Evolutionary conservation across 2,888 invertebrate species (phyloP).

Genomic region (Thymelicus acteon): DNA sequence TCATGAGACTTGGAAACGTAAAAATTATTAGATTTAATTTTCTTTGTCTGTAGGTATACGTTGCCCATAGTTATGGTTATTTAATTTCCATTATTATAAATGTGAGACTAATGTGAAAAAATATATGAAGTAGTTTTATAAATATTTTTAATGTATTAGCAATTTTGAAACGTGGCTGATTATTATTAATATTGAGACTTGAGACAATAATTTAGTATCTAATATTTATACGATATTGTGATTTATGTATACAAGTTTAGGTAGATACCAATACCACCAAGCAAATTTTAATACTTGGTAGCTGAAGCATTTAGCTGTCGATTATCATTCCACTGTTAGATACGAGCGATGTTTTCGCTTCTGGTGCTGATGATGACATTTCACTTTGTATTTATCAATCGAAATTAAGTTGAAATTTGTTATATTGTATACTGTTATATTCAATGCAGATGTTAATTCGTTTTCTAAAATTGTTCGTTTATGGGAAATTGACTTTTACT

Average conservation of each 20-base stretch:
- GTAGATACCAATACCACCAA: conserved; percentile 8
- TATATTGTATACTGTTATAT: not conserved
- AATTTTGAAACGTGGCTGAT: not conserved
- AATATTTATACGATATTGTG: conserved; percentile 27
- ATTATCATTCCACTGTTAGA: conserved; percentile 19
- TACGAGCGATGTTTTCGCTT: not conserved
- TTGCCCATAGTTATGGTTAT: not conserved
- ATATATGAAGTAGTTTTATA: conserved; percentile 7
- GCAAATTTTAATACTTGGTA: conserved; percentile 5
- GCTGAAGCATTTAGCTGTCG: conserved; percentile 12
- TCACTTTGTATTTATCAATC: not conserved
- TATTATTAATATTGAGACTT: conserved; percentile 25
- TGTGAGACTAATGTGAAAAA: conserved; percentile 5
- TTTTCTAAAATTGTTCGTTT: conserved; percentile 11
- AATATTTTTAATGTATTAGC: conserved; percentile 7
- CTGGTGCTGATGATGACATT: conserved; percentile 16
- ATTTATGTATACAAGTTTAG: conserved; percentile 17
- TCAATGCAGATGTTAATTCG: not conserved
- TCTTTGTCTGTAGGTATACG: not conserved
- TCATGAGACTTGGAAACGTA: conserved; percentile 1
- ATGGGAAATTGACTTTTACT: conserved; percentile 43
- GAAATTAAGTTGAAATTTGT: not conserved
- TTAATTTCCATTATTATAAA: not conserved
- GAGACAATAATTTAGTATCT: conserved; percentile 16
- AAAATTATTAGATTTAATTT: not conserved